Evolutionary conservation across 2,888 invertebrate species (phyloP).

Genomic region (Palloptera scutellata): DNA sequence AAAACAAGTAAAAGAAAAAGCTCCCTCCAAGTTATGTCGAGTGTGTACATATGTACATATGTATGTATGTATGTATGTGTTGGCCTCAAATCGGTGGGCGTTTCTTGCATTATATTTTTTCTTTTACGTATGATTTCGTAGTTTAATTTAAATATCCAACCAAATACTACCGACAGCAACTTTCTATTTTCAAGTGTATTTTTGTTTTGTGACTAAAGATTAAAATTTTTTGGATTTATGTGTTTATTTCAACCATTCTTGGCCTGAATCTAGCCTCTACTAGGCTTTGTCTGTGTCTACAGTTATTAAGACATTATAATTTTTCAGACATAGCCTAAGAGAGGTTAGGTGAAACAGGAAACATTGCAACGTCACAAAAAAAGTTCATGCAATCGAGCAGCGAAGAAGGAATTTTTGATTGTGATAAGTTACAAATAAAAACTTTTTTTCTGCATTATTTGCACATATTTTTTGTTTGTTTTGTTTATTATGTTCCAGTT

Average conservation of each 20-base stretch:
- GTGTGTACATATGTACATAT: not conserved
- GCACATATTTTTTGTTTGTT: not conserved
- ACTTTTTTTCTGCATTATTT: not conserved
- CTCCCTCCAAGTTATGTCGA: not conserved
- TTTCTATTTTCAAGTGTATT: constrained; percentile 2
- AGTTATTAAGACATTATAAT: constrained; percentile 34
- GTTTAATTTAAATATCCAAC: too few relatives aligned
- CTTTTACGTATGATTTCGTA: too few relatives aligned
- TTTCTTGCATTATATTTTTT: not conserved
- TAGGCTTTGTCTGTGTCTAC: constrained; percentile 70
- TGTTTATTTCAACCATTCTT: constrained; percentile 39
- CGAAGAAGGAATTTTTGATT: not conserved
- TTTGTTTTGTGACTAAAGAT: not conserved
- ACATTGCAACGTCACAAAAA: constrained; percentile 36
- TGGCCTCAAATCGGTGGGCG: not conserved
- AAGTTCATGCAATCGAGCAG: not conserved
- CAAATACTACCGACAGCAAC: not conserved
- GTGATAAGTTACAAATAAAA: not conserved
- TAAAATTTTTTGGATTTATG: not conserved
- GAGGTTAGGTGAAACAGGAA: constrained; percentile 69
- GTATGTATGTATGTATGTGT: not conserved
- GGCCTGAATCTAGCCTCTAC: constrained; percentile 69
- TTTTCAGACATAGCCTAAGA: constrained; percentile 70
- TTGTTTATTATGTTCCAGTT: too few relatives aligned
- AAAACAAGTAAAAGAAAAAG: not conserved